Conservation (phyloP, 2,113 vertebrate species). For the Paedocypris sp. region DNA sequence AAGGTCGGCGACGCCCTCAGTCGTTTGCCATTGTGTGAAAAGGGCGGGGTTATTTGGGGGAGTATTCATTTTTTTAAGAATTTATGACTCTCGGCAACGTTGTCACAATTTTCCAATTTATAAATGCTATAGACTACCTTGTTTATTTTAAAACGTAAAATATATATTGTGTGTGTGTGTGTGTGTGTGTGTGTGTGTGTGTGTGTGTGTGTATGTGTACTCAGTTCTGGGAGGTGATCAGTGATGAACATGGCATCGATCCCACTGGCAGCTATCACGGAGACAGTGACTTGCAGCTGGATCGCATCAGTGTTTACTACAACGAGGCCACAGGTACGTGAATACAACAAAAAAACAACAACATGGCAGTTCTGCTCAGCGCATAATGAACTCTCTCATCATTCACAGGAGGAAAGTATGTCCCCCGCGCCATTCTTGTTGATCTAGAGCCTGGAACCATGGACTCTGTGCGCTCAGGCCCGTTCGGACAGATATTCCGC, state of each 20-base stretch:
- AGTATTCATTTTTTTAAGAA: too few species aligned
- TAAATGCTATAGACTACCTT: not conserved
- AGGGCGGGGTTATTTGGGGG: too few species aligned
- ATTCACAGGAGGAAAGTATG: slow-evolving; percentile 54
- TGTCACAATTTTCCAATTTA: not conserved
- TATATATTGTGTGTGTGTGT: too few species aligned
- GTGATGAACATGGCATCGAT: slow-evolving; percentile 59
- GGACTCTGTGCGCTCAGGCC: slow-evolving; percentile 61
- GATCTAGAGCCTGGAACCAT: slow-evolving; percentile 64
- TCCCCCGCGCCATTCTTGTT: slow-evolving; percentile 58
- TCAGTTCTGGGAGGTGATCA: slow-evolving; percentile 63
- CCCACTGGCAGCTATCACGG: slow-evolving; percentile 58
- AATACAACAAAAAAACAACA: too few species aligned
- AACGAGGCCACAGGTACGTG: slow-evolving; percentile 58
- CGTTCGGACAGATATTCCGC: slow-evolving; percentile 61
- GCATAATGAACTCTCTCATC: too few species aligned
- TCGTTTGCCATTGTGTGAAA: not conserved
- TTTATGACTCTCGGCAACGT: too few species aligned
- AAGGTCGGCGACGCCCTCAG: not conserved
- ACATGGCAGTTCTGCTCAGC: not conserved
- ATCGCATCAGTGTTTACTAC: slow-evolving; percentile 62
- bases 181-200: not conserved
- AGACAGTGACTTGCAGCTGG: slow-evolving; percentile 57
- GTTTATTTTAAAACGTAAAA: not conserved
- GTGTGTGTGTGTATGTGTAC: not conserved